Base-by-base conservation (phyloP, 1,140 invertebrate species). In the Aethina tumida region DNA sequence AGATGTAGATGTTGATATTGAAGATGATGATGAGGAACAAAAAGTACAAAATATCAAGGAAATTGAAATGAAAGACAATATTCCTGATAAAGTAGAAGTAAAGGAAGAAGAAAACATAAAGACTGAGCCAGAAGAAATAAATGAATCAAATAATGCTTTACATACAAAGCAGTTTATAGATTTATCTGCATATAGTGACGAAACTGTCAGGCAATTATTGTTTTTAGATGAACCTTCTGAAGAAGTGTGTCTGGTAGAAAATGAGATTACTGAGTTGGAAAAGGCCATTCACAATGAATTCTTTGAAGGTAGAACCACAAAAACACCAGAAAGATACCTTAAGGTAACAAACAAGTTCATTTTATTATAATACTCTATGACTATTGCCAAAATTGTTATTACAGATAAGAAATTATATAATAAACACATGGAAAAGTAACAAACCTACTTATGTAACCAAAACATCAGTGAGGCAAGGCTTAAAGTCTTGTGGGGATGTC, bases 401-500 rank as follows among this genome's bases (percentile, higher is more conserved):
- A 16, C 43, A 68, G 62, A 75, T 78, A 28, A 60, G 76, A 28
- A 75, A 73, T 52, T 69, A 71, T 50, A 74, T 79, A 41, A 41
- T 77, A 6, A 67, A 70, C 22, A 60, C 53, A 28, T 79, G 76
- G 76, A 53, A 60, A 18, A 58, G 60, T 38, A 58, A 52, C 21
- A 68, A 69, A 56, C 75, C 76, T 6, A 56, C 56, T 10, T 79
- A 77, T 58, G 52, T 78, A 4, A 71, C 68, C 21, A 78, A 78
- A 61, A 75, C 74, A 6, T 60, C 64, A 3, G 69, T 71, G 8
- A 52, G 74, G 43, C 54, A 65, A 38, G 74, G 73, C 15, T 58
- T 77, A 39, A 74, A 70, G 56, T 70, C 75, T 47, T 75, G 72
- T 56, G 74, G 75, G 2, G 74, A 77, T 62, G 74, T 75, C 3